These are phyloP conservation scores for Bombus pascuorum DNA, from an alignment of 1,140 invertebrate genomes.

Conservation along the genomic window DNA sequence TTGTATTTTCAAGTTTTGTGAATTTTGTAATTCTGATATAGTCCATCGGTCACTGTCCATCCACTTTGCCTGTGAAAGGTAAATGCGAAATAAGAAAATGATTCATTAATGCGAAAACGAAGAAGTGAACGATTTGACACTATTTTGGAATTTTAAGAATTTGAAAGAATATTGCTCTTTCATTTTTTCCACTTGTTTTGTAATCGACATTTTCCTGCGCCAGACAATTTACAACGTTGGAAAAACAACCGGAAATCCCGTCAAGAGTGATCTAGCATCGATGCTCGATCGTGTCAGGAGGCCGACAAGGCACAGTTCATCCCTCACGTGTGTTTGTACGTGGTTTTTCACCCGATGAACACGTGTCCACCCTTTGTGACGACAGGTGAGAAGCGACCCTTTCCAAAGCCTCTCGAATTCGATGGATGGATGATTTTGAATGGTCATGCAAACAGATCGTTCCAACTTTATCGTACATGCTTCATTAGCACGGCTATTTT, in stretches of 20 bases:
- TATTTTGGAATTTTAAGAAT: neutral
- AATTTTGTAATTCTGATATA: neutral
- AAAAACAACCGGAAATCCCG: constrained; percentile 27
- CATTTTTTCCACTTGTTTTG: neutral
- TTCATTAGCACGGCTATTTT: neutral
- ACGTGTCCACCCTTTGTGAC: constrained; percentile 51
- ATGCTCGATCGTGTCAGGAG: constrained; percentile 30
- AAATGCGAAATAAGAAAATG: neutral
- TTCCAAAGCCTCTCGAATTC: neutral
- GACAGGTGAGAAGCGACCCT: constrained; percentile 57
- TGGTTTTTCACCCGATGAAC: constrained; percentile 39
- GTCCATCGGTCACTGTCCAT: neutral
- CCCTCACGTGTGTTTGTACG: constrained; percentile 56
- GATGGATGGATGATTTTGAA: constrained; percentile 22
- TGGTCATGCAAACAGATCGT: neutral
- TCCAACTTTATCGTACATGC: neutral
- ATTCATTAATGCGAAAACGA: neutral
- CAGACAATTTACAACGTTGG: neutral
- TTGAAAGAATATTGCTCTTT: neutral
- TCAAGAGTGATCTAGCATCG: constrained; percentile 29
- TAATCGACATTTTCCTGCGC: neutral
- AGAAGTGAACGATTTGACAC: neutral
- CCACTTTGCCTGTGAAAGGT: neutral
- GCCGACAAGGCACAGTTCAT: constrained; percentile 38
- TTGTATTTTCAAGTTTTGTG: neutral